These are phyloP conservation scores for Carassius auratus DNA, from an alignment of 2,113 vertebrate species.

Conservation along the genomic window DNA sequence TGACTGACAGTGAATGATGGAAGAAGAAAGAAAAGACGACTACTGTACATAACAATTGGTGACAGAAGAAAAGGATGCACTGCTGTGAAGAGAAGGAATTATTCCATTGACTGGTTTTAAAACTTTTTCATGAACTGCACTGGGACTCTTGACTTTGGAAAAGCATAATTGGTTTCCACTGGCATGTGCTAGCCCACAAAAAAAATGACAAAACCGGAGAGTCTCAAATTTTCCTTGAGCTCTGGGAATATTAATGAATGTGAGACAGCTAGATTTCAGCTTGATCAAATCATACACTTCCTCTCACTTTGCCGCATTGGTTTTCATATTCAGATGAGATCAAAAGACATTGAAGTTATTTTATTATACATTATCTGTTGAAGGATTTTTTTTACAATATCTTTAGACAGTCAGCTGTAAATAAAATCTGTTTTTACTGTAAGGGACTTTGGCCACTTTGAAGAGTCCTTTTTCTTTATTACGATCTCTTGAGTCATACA, in stretches of 20 bases:
- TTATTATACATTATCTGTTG: neutral
- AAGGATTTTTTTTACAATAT: neutral
- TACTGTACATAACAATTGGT: slow-evolving; percentile 25
- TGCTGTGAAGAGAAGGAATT: neutral
- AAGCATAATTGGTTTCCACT: neutral
- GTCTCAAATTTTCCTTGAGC: neutral
- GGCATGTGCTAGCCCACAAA: neutral
- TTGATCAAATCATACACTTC: neutral
- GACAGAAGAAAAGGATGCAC: neutral
- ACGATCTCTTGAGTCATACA: slow-evolving; percentile 31
- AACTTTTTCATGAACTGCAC: neutral
- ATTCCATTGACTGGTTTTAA: slow-evolving; percentile 14
- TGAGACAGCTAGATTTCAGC: neutral
- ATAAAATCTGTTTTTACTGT: neutral
- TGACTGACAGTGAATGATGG: slow-evolving; percentile 51
- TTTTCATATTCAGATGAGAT: neutral
- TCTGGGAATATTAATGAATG: slow-evolving; percentile 39
- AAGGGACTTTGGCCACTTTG: slow-evolving; percentile 25
- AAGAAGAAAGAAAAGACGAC: neutral
- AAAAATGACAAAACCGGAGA: neutral
- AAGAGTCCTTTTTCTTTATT: neutral
- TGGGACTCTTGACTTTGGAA: slow-evolving; percentile 16
- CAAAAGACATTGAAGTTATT: neutral
- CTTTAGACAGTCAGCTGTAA: slow-evolving; percentile 11
- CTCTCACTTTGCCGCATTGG: neutral